phyloP scores from a whole-genome alignment of 2,797 vertebrate species.

The Scomberomorus guttatus region DNA sequence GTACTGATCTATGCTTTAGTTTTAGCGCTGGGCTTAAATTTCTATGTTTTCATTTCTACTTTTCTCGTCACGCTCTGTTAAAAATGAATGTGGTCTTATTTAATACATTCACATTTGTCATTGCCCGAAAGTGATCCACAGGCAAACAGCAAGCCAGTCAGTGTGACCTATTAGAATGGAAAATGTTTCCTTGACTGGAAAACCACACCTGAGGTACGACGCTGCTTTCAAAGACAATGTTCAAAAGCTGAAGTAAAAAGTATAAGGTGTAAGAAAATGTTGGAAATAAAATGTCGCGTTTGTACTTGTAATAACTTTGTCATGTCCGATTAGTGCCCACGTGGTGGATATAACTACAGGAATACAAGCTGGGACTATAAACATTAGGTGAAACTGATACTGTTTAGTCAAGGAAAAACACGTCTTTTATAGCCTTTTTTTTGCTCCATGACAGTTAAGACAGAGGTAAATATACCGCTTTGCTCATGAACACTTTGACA shows the following conservation, averaged over 20 bases:
- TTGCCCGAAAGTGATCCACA: constrained; percentile 59
- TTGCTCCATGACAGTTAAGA: constrained; percentile 42
- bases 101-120: constrained; percentile 67
- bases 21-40: background rate
- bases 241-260: constrained; percentile 55
- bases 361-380: constrained; percentile 46
- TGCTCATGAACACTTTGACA: constrained; percentile 29
- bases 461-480: constrained; percentile 47
- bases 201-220: constrained; percentile 68
- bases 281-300: constrained; percentile 37
- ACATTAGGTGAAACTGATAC: constrained; percentile 49
- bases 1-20: constrained; percentile 9
- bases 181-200: constrained; percentile 70
- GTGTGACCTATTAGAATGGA: constrained; percentile 67
- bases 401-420: constrained; percentile 51
- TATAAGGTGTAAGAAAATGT: constrained; percentile 37
- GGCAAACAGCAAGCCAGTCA: constrained; percentile 59
- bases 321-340: constrained; percentile 43
- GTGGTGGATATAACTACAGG: constrained; percentile 34
- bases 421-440: constrained; percentile 14
- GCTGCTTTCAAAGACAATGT: constrained; percentile 36
- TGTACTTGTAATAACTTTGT: constrained; percentile 40
- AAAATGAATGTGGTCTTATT: constrained; percentile 65
- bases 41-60: constrained; percentile 53
- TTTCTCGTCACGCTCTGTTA: constrained; percentile 60